phyloP scores from a whole-genome alignment of 2,888 invertebrate species.

The Ypsolopha scabrella region DNA sequence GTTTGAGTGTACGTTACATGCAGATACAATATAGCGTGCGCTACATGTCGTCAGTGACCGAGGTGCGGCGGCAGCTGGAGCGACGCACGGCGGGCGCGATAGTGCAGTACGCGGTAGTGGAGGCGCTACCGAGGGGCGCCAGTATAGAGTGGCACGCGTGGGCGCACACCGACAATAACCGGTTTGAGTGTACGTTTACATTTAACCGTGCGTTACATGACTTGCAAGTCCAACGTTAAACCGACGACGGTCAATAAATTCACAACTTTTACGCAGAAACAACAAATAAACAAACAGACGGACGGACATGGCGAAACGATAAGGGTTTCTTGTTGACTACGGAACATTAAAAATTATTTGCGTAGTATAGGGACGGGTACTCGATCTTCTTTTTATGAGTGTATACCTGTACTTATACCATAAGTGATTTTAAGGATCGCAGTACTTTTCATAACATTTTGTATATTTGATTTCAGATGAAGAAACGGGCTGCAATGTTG shows the following conservation, averaged over 20 bases:
- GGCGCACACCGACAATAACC: conserved; percentile 89
- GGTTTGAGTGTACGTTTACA: conserved; percentile 82
- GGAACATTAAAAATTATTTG: too few species aligned
- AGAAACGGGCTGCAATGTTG: conserved; percentile 89
- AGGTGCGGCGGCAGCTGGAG: conserved; percentile 85
- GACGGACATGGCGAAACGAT: too few species aligned
- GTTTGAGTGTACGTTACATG: conserved; percentile 79
- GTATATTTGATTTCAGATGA: conserved; percentile 82
- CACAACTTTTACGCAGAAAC: neutral
- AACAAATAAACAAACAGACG: neutral
- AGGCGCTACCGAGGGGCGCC: conserved; percentile 82
- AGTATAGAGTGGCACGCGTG: conserved; percentile 94
- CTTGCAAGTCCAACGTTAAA: neutral
- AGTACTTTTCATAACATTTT: too few species aligned
- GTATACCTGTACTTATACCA: too few species aligned
- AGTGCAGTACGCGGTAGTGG: conserved; percentile 88
- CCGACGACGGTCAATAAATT: neutral
- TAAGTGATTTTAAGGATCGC: too few species aligned
- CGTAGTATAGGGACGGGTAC: too few species aligned
- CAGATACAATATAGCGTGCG: conserved; percentile 74
- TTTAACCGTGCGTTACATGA: conserved; percentile 86
- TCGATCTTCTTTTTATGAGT: too few species aligned
- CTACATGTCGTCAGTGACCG: conserved; percentile 84
- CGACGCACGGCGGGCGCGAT: conserved; percentile 87
- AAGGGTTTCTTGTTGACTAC: too few species aligned